A percentile compares a stretch with the other conserved stretches of the same genome.
phyloP scores from a whole-genome alignment of 2,113 vertebrate genomes.

The Tupaia chinensis region DNA sequence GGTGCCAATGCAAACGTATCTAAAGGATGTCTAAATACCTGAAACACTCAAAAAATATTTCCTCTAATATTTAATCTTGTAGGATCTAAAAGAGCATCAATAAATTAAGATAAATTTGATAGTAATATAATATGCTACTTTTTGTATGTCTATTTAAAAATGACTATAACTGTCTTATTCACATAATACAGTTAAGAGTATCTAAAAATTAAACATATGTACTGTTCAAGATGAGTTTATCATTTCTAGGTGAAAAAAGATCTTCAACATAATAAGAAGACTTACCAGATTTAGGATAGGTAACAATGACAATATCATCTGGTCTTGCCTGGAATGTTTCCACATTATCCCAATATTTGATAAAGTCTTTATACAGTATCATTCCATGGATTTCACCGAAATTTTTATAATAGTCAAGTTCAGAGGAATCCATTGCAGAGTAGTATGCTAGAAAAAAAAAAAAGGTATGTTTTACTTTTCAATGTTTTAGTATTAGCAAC shows the following conservation, averaged over 20 bases:
- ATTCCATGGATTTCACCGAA: constrained; percentile 74
- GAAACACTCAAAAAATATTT: neutral
- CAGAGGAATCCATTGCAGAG: constrained; percentile 50
- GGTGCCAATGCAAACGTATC: neutral
- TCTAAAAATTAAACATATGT: neutral
- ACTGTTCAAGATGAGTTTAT: neutral
- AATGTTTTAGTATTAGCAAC: constrained; percentile 2
- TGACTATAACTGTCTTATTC: neutral
- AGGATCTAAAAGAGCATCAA: neutral
- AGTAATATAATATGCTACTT: neutral
- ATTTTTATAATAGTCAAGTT: neutral
- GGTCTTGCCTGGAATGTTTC: constrained; percentile 81
- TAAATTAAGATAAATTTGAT: neutral
- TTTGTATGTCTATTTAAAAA: neutral
- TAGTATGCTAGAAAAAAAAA: constrained; percentile 19
- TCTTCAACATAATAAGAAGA: neutral
- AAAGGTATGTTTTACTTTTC: neutral
- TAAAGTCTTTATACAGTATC: constrained; percentile 71
- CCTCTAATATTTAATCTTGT: neutral
- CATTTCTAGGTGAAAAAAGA: neutral
- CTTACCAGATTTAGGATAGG: constrained; percentile 85
- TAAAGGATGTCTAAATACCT: neutral
- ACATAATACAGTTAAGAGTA: neutral
- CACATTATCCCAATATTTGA: constrained; percentile 74
- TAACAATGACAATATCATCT: constrained; percentile 80